Base-by-base conservation (phyloP, 2,113 vertebrate species). In the Salvelinus fontinalis region DNA sequence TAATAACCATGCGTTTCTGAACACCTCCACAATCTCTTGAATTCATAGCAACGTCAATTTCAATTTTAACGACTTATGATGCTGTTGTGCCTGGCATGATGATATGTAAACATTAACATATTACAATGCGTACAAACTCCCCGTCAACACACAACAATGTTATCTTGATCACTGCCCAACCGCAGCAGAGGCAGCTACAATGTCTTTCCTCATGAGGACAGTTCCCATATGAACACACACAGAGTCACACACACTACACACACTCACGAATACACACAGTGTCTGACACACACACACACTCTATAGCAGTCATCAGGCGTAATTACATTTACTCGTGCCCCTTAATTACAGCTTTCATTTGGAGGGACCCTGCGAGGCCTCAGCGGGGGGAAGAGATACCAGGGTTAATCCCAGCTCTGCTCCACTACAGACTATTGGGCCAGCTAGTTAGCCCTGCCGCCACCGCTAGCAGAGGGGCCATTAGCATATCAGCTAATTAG, bases 301-400 rank as follows among this genome's bases (percentile, higher is more conserved):
- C 27, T 12, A 67, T 44, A 75, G 76, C 59, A 73, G 67, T 75
- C 78, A 84, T 73, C 78, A 75, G 69, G 66, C 62, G 71, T 80
- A 90, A 89, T 92, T 89, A 84, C 70, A 79, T 86, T 90, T 84
- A 77, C 80, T 88, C 82, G 86, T 74, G 70, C 71, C 79, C 76
- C 57, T 87, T 91, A 92, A 92, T 92, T 89, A 91, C 78, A 86
- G 83, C 82, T 79, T 89, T 90, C 79, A 87, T 90, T 91, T 78
- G 77, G 48, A 54, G 39, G 39, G 48, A 54, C 39, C 84, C 72
- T 60, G 76, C 66, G 70, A 81, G 72, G 72, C 49, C 70, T 69
- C 66, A 67, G 70, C 76, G 39, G 75, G 73, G 75, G 71, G 75
- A 70, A 62, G 79, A 60, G 51, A 84, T 83, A 83, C 81, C 59